A percentile compares a stretch with the other conserved stretches of the same genome.
Conservation (phyloP, 2,888 invertebrate genomes). For the Cylindroiulus punctatus region DNA sequence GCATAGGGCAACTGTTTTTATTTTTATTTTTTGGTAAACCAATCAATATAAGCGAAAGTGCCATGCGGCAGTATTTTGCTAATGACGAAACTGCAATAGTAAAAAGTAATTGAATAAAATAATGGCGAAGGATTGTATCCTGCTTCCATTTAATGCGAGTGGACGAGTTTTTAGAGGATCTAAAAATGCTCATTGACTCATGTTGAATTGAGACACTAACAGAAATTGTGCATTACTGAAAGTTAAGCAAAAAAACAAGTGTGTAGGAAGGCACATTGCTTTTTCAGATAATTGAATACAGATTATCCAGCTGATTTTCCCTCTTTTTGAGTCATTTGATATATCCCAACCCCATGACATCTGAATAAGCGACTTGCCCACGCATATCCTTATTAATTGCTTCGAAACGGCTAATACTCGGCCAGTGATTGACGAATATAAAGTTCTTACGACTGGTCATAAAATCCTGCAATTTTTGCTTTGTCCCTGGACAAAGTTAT, state of each 20-base stretch:
- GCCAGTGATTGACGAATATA: background rate
- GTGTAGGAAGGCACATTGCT: background rate
- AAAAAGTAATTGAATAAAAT: conserved; percentile 1
- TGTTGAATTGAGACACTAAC: background rate
- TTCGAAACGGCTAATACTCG: background rate
- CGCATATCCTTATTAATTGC: background rate
- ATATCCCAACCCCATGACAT: background rate
- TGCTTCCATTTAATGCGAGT: background rate
- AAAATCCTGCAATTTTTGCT: background rate
- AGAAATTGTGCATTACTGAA: background rate
- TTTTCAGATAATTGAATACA: background rate
- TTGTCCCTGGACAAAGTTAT: too few relatives aligned
- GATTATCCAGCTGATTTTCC: background rate
- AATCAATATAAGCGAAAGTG: background rate
- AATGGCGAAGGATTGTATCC: background rate
- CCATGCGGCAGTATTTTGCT: background rate
- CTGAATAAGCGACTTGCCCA: background rate
- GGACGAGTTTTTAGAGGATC: background rate
- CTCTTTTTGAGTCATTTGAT: background rate
- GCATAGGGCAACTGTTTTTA: background rate
- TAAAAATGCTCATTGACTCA: background rate
- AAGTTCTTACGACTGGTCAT: background rate
- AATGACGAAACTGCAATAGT: background rate
- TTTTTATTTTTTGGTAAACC: background rate
- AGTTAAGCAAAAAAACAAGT: background rate